phyloP scores from a whole-genome alignment of 2,888 invertebrate genomes.

The Mystacides longicornis region DNA sequence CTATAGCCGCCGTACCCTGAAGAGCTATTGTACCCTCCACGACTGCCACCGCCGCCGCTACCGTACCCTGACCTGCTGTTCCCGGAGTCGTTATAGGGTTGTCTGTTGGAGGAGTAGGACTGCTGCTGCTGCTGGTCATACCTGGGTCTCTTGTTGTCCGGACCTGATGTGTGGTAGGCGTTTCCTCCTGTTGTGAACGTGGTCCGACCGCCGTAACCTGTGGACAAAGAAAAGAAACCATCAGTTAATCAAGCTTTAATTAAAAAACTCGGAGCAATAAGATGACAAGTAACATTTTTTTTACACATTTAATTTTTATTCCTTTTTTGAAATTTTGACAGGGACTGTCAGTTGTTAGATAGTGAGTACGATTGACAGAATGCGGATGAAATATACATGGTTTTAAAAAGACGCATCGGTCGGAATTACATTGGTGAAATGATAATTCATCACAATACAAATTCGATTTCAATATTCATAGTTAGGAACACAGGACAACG shows the following conservation, averaged over 20 bases:
- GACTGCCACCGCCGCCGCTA: constrained; percentile 13
- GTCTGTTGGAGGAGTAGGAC: background rate
- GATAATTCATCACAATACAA: no score
- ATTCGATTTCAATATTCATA: no score
- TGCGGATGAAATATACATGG: no score
- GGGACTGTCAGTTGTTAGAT: no score
- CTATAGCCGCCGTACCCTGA: background rate
- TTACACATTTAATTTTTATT: no score
- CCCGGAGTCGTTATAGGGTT: background rate
- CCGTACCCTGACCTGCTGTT: constrained; percentile 10
- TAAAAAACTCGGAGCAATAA: no score
- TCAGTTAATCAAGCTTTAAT: background rate
- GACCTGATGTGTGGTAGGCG: constrained; percentile 20
- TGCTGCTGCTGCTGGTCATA: constrained; percentile 27
- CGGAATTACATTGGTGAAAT: no score
- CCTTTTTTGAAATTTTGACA: no score
- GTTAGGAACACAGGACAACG: no score
- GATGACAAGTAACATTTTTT: no score
- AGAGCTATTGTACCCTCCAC: constrained; percentile 12
- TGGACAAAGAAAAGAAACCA: background rate
- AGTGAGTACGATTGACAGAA: no score
- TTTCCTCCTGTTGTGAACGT: constrained; percentile 4
- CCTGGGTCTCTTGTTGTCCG: constrained; percentile 27
- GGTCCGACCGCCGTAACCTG: constrained; percentile 5
- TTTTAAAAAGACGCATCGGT: no score